Conservation (phyloP, 92 coral and sea anemone species). For the Umimayanthus kanabou region DNA sequence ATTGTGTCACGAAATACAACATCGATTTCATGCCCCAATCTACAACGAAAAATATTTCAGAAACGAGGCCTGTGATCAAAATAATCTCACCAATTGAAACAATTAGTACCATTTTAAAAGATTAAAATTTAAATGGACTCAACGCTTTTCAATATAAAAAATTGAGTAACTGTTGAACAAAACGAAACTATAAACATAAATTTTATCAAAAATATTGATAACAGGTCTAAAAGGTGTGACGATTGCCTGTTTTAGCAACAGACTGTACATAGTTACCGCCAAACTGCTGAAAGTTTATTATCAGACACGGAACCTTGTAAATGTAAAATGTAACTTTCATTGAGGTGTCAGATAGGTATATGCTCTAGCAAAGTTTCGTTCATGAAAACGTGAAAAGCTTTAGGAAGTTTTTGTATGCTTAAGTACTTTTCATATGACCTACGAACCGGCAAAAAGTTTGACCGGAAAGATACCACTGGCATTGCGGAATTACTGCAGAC, state of each 20-base stretch:
- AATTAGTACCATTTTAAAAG: not conserved
- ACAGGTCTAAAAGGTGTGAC: constrained; percentile 12
- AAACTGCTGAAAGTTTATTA: not conserved
- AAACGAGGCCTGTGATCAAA: not conserved
- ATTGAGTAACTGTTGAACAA: not conserved
- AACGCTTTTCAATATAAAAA: too few species aligned
- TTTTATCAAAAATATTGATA: not conserved
- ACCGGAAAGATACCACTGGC: not conserved
- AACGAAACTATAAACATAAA: not conserved
- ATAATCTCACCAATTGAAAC: not conserved
- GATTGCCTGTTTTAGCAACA: not conserved
- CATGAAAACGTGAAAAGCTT: too few species aligned
- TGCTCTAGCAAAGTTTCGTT: too few species aligned
- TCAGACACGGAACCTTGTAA: too few species aligned
- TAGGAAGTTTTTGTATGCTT: too few species aligned
- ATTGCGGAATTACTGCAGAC: not conserved
- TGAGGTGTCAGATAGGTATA: too few species aligned
- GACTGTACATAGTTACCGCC: not conserved
- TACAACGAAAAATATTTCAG: not conserved
- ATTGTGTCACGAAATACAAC: not conserved
- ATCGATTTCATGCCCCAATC: not conserved
- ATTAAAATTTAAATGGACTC: not conserved
- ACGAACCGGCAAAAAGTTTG: too few species aligned
- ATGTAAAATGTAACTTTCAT: too few species aligned
- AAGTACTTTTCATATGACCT: too few species aligned